A percentile compares a stretch with the other conserved stretches of the same genome.
These are phyloP conservation scores for Tipula confusa DNA, from an alignment of 2,888 invertebrate genomes.

Conservation along the genomic window DNA sequence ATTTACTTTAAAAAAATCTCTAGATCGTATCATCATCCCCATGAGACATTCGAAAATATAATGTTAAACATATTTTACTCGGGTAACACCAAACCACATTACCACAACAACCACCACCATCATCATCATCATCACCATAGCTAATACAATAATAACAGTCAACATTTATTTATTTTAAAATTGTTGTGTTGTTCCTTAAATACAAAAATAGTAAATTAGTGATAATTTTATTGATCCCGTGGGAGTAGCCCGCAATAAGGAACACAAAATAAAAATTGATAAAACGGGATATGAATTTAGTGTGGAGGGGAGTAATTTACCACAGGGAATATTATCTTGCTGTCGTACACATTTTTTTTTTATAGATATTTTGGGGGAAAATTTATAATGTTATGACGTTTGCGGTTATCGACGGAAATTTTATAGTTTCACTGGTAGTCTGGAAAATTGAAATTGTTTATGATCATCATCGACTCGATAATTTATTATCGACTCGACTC, in stretches of 20 bases:
- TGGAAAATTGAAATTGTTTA: not conserved
- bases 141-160: not conserved
- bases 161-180: not conserved
- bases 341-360: too few species aligned
- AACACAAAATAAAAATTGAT: not conserved
- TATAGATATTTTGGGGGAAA: not conserved
- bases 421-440: not conserved
- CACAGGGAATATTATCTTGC: not conserved
- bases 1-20: not conserved
- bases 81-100: not conserved
- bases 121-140: not conserved
- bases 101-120: not conserved
- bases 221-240: slow-evolving; percentile 25
- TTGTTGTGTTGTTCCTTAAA: not conserved
- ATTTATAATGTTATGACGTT: not conserved
- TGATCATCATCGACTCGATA: not conserved
- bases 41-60: not conserved
- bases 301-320: not conserved
- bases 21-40: not conserved
- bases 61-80: not conserved
- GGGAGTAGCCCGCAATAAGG: not conserved
- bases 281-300: not conserved
- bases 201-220: not conserved
- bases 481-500: not conserved
- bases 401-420: not conserved